These are phyloP conservation scores for Murina feae DNA, from an alignment of 2,113 vertebrate genomes.

Conservation along the genomic window DNA sequence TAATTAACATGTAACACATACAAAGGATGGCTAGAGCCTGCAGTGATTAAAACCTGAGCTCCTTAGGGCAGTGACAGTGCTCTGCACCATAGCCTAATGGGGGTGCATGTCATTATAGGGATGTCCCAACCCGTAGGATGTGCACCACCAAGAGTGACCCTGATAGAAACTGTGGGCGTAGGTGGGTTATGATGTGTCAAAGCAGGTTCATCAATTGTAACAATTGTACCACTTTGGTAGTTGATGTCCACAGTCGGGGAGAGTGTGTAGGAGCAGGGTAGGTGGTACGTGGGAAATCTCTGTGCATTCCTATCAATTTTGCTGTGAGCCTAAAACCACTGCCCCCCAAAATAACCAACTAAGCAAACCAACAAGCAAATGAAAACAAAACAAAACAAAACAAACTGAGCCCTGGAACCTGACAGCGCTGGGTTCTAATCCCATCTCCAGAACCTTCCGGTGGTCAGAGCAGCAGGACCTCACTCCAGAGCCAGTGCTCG, in stretches of 20 bases:
- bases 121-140: not conserved
- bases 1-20: not conserved
- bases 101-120: not conserved
- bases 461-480: not conserved
- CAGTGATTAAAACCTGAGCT: not conserved
- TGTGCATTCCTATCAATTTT: not conserved
- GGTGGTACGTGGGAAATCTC: not conserved
- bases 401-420: not conserved
- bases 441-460: not conserved
- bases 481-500: not conserved
- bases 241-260: not conserved
- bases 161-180: not conserved
- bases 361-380: not conserved
- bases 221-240: not conserved
- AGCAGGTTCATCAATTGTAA: fast-evolving
- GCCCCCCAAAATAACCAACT: not conserved
- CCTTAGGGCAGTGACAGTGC: not conserved
- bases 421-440: not conserved
- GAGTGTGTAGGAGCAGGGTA: too few species aligned
- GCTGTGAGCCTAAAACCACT: not conserved
- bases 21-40: not conserved
- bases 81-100: not conserved
- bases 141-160: not conserved
- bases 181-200: not conserved
- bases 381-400: not conserved